Base-by-base conservation (phyloP, 1,140 invertebrate genomes). In the Plutomurus gul region DNA sequence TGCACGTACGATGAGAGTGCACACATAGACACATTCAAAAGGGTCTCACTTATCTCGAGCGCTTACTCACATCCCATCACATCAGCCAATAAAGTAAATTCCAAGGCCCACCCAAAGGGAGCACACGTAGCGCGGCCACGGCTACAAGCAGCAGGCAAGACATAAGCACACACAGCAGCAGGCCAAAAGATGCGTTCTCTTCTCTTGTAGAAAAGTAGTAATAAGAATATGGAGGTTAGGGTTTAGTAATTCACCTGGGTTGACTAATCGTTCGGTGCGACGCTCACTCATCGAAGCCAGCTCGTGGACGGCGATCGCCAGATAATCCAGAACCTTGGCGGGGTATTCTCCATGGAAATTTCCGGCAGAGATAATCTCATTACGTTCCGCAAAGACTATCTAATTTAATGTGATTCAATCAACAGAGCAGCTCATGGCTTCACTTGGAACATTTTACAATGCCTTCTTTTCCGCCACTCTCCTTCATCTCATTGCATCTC, bases 331-430 rank as follows among this genome's bases (percentile, higher is more conserved):
- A 16, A 89, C 91, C 86, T 93, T 93, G 25, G 92, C 92, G 18
- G 92, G 92, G 85, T 93, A 93, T 87, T 93, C 92, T 4, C 92
- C 76, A 82, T 90, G 90, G 83, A 90, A 90, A 84, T 93, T 93
- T 46, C 92, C 92, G 16, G 91, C 92, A 20, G 92, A 93, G 77
- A 93, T 90, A 33, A 92, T 92, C 85, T 92, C 91, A 39, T 88
- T 89, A 51, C 89, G 85, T 25, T 92, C 91, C n/a, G 90, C 88
- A 86, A 93, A 91, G 8, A 93, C 90, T 85, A 93, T 89, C 89
- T 91, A 78, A 75, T 74, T 75, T 51, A 79, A 79, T 75, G 49
- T 60, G 70, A 78, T 74, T 76, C 76, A 81, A 73, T 78, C 71
- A 56, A 33, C 30, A 65, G 11, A 75, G 51, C 37, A 79, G 36